Conservation (phyloP, 2,113 vertebrate species). For the Theristicus caerulescens region DNA sequence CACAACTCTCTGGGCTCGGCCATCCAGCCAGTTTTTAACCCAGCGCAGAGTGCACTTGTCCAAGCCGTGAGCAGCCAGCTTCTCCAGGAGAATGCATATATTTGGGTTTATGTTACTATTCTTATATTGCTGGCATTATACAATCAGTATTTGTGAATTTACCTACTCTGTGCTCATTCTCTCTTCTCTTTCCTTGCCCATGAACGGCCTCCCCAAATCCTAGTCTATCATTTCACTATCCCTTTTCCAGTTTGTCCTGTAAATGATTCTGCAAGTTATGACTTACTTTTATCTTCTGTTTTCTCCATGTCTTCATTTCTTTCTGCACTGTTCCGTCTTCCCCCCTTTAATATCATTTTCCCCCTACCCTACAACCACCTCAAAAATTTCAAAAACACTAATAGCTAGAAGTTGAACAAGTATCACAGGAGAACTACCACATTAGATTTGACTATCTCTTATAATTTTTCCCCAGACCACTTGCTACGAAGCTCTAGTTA, state of each 20-base stretch:
- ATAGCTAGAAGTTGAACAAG: not conserved
- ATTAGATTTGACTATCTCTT: not conserved
- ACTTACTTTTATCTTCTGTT: not conserved
- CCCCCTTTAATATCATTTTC: not conserved
- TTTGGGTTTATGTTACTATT: not conserved
- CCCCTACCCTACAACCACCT: not conserved
- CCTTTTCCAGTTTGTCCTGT: not conserved
- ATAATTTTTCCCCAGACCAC: not conserved
- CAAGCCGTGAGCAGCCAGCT: no score
- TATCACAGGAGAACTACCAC: not conserved
- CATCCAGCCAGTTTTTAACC: no score
- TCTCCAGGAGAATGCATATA: no score
- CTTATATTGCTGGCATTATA: not conserved
- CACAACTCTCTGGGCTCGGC: no score
- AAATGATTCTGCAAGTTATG: not conserved
- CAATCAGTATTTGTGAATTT: not conserved
- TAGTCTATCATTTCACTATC: not conserved
- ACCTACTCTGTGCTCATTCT: not conserved
- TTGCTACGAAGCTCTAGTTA: not conserved
- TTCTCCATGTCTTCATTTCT: fast-evolving
- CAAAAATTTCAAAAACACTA: not conserved
- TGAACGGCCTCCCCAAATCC: not conserved
- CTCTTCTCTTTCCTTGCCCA: not conserved
- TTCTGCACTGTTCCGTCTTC: not conserved
- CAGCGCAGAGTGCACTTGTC: no score